Evolutionary conservation across 2,113 vertebrate genomes (phyloP).

Genomic region (Nothobranchius kuhntae): DNA sequence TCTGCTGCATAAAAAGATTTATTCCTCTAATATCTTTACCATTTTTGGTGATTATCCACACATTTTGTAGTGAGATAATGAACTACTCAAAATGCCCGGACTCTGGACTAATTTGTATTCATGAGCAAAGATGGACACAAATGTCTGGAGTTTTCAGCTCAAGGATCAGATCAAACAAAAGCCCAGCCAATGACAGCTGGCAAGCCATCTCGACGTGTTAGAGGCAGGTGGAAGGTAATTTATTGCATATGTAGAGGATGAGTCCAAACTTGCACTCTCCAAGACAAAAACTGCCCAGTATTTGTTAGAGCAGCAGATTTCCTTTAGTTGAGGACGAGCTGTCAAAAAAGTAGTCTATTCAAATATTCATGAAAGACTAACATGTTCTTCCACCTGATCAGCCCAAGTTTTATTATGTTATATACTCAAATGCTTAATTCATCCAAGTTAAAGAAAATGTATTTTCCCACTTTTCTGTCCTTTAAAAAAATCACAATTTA

Average conservation of each 20-base stretch:
- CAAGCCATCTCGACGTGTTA: slow-evolving; percentile 38
- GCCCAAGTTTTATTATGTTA: no score
- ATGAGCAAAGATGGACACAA: slow-evolving; percentile 10
- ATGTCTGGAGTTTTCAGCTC: slow-evolving; percentile 33
- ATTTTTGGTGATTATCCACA: slow-evolving; percentile 11
- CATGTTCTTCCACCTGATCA: neutral
- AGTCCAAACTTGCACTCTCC: neutral
- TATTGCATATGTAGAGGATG: neutral
- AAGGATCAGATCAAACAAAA: slow-evolving; percentile 52
- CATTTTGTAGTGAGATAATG: slow-evolving; percentile 21
- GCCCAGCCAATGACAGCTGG: slow-evolving; percentile 52
- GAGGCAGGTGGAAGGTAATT: slow-evolving; percentile 46
- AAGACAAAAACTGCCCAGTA: slow-evolving; percentile 12
- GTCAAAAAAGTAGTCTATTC: neutral
- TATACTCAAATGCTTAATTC: no score
- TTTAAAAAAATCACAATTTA: no score
- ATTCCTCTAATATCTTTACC: neutral
- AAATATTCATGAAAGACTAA: neutral
- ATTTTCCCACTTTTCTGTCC: no score
- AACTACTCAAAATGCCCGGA: slow-evolving; percentile 21
- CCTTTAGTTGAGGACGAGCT: neutral
- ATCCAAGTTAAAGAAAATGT: no score
- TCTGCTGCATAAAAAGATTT: neutral
- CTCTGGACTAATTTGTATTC: slow-evolving; percentile 38
- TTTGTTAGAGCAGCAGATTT: neutral